Evolutionary conservation across 2,797 vertebrate genomes (phyloP), one percentile per base, ranked within the genome.

Genomic region (Sebastes reedi): DNA sequence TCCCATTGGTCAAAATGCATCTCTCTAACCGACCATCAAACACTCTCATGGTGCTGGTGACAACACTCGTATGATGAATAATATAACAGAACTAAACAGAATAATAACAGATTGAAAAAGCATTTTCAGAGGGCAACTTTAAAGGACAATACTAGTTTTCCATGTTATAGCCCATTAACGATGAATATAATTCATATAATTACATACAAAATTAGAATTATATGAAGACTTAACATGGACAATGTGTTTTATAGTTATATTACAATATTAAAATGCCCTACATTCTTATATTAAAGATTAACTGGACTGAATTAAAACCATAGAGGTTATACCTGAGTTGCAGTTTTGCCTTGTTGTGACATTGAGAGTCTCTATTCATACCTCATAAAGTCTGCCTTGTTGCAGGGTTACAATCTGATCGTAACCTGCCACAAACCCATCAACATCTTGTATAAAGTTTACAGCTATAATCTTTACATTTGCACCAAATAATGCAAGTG

Each of bases 1-100:
- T 58, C 59, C 25, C 61, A 71, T 25, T 80, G 66, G 72, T 77
- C 61, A 81, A 72, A 73, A 70, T 52, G 56, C 12, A 36, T 77
- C 60, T 80, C 25, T 71, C n/a, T 70, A 34, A 42, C 6, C 25
- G 18, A 13, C 20, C 52, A 42, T 67, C 29, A 64, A 56, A 72
- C n/a, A 55, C 22, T 54, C 25, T 36, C 22, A 72, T 2, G 27
- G n/a, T 22, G 25, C 42, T 56, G 24, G 5, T 30, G 18, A n/a
- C 10, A n/a, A 24, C 25, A 20, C 20, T 52, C 2, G 3, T 29
- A n/a, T 56, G 50, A 75, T 62, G 20, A 71, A 30, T 25, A 67
- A 55, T 11, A 36, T 14, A 3, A 54, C 1, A 55, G 5, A 25
- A 42, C 4, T 24, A 67, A 46, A 66, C 2, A 34, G 6, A 46